A percentile compares a stretch with the other conserved stretches of the same genome.
Conservation (phyloP, 2,888 invertebrate species). For the Polymixis flavicincta region DNA sequence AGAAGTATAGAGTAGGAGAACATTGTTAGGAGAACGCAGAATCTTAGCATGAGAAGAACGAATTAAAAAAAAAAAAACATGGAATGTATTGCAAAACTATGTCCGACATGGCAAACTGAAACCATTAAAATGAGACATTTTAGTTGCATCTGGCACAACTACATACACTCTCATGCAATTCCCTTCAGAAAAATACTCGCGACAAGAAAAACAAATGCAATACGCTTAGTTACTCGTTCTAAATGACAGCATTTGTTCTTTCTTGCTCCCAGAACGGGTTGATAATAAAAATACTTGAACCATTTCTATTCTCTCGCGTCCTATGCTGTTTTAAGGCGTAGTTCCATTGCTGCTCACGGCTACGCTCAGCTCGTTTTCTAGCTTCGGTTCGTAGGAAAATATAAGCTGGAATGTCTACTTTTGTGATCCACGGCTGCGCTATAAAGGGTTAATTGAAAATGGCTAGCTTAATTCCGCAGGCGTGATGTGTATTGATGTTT, state of each 20-base stretch:
- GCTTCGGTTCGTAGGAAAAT: background rate
- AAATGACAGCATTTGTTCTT: conserved; percentile 34
- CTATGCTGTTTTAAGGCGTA: background rate
- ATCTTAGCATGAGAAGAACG: too few relatives aligned
- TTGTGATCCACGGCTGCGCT: background rate
- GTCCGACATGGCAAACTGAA: too few relatives aligned
- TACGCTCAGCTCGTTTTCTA: background rate
- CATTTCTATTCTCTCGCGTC: background rate
- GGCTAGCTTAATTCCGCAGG: too few relatives aligned
- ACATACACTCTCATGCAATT: background rate
- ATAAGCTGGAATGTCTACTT: too few relatives aligned
- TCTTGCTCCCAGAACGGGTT: background rate
- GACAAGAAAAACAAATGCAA: conserved; percentile 24
- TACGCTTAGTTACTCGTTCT: background rate
- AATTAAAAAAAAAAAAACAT: too few relatives aligned
- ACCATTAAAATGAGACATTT: background rate
- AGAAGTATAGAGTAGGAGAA: too few relatives aligned
- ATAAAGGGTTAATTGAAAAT: too few relatives aligned
- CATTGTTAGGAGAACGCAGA: too few relatives aligned
- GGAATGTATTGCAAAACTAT: too few relatives aligned
- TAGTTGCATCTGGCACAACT: background rate
- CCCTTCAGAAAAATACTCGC: background rate
- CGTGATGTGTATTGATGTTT: too few relatives aligned
- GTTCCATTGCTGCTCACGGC: background rate
- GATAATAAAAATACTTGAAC: conserved; percentile 21